Conservation (phyloP, 1,140 invertebrate species). For the Globodera rostochiensis region DNA sequence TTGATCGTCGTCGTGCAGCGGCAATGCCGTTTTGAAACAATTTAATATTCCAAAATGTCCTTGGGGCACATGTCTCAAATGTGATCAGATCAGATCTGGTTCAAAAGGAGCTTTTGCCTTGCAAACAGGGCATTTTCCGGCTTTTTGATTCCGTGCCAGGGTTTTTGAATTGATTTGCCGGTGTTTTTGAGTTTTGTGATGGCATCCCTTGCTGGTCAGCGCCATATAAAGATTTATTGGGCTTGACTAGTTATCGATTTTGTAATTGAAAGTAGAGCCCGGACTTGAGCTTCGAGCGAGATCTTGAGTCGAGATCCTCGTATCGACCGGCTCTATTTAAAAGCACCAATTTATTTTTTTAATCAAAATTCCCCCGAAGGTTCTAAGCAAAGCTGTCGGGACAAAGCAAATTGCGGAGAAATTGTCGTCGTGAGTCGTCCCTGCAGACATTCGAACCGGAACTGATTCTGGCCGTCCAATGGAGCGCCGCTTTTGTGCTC, state of each 20-base stretch:
- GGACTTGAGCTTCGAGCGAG: no score
- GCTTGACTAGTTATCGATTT: no score
- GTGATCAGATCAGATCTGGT: no score
- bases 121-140: conserved; percentile 27
- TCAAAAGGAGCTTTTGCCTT: no score
- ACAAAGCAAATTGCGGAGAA: conserved; percentile 62
- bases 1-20: no score
- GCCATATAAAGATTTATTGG: conserved; percentile 29
- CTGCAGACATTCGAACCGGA: conserved; percentile 52
- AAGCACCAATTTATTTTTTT: no score
- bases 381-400: conserved; percentile 28
- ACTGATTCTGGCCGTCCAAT: conserved; percentile 55
- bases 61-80: no score
- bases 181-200: conserved; percentile 13
- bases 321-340: no score
- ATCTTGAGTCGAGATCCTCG: no score
- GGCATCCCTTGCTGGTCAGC: conserved; percentile 34
- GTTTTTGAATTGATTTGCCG: conserved; percentile 5
- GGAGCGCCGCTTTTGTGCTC: conserved; percentile 56
- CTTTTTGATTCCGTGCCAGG: neutral
- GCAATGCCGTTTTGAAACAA: no score
- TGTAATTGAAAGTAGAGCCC: no score
- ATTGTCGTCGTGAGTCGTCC: conserved; percentile 62
- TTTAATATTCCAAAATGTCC: no score
- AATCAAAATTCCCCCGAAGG: neutral